phyloP scores from a whole-genome alignment of 2,888 invertebrate species.

The Spatulosminthurus flaviceps region DNA sequence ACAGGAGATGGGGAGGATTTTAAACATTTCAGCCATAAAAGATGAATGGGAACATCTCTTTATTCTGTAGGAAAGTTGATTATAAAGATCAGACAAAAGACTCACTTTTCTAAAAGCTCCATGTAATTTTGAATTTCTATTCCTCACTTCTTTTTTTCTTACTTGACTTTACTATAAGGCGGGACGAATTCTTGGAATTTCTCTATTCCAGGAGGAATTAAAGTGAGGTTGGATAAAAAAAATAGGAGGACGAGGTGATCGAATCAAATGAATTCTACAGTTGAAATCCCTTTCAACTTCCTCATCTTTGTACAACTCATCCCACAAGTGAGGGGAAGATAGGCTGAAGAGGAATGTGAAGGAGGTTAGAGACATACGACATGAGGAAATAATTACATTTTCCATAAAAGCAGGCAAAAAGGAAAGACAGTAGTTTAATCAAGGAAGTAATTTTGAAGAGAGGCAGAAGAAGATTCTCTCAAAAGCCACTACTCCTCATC shows the following conservation, averaged over 20 bases:
- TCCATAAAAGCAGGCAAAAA: neutral
- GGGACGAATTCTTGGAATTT: neutral
- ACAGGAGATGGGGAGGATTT: no score
- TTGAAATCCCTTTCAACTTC: neutral
- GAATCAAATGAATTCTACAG: conserved; percentile 1
- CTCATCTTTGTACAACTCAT: neutral
- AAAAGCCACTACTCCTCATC: neutral
- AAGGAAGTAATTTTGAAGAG: neutral
- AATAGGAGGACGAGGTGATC: neutral
- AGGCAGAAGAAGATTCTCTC: neutral
- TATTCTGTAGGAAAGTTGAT: neutral
- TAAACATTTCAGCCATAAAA: no score
- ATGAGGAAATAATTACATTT: conserved; percentile 12
- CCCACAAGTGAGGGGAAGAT: neutral
- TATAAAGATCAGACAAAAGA: neutral
- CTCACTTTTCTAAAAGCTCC: neutral
- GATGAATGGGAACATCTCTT: no score
- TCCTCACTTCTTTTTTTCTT: neutral
- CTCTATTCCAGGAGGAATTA: neutral
- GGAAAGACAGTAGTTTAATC: neutral
- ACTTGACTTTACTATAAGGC: neutral
- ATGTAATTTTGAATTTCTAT: neutral
- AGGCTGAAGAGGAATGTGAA: neutral
- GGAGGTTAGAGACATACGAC: neutral
- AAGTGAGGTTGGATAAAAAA: neutral